These are phyloP conservation scores for Muscidifurax raptorellus DNA, from an alignment of 1,140 invertebrate genomes.

Conservation along the genomic window DNA sequence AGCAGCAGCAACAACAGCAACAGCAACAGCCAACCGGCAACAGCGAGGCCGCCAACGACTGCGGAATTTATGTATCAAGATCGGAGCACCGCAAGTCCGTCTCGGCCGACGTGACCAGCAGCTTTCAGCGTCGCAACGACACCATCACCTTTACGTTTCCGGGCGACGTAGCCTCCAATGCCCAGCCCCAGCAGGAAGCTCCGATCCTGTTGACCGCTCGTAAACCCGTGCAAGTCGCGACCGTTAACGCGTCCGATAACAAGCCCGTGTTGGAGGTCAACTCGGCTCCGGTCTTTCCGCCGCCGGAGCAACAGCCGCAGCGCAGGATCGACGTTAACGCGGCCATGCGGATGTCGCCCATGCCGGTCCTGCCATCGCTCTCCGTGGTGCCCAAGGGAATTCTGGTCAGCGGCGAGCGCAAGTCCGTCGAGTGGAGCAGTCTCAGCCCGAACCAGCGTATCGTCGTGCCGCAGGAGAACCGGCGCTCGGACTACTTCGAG, in stretches of 20 bases:
- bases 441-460: slow-evolving; percentile 69
- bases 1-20: slow-evolving; percentile 59
- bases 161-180: slow-evolving; percentile 62
- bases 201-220: slow-evolving; percentile 55
- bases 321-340: slow-evolving; percentile 62
- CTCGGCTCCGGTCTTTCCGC: slow-evolving; percentile 57
- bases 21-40: slow-evolving; percentile 56
- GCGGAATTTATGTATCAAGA: slow-evolving; percentile 65
- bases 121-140: slow-evolving; percentile 68
- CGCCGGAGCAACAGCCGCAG: slow-evolving; percentile 56
- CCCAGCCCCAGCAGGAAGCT: slow-evolving; percentile 4
- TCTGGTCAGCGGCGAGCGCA: slow-evolving; percentile 59
- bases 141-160: slow-evolving; percentile 70
- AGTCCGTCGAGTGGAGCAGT: slow-evolving; percentile 67
- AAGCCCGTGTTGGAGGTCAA: slow-evolving; percentile 63
- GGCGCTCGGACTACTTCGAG: slow-evolving; percentile 72
- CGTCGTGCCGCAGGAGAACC: slow-evolving; percentile 65
- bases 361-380: slow-evolving; percentile 54
- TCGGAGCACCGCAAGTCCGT: slow-evolving; percentile 70
- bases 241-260: slow-evolving; percentile 63
- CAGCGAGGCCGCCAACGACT: slow-evolving; percentile 61
- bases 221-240: slow-evolving; percentile 55
- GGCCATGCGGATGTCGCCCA: slow-evolving; percentile 67
- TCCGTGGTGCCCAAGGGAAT: slow-evolving; percentile 35
- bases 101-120: slow-evolving; percentile 68